phyloP scores from a whole-genome alignment of 2,113 vertebrate genomes.

The Rhynchomys soricoides region DNA sequence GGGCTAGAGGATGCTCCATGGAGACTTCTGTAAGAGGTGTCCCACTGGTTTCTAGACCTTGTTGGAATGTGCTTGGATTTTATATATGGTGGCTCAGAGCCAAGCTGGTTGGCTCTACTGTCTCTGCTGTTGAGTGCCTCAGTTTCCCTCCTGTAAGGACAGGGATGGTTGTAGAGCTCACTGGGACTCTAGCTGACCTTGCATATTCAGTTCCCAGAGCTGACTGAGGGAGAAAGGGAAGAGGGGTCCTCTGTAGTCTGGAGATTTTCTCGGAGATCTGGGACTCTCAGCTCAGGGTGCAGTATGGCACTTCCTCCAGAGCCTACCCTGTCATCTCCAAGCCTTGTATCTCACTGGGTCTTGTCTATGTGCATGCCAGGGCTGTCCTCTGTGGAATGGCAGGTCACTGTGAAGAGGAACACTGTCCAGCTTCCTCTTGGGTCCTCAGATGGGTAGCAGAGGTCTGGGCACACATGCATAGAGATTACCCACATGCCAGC shows the following conservation, averaged over 20 bases:
- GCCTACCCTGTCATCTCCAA: accelerated
- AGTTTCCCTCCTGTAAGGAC: neutral
- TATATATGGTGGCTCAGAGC: neutral
- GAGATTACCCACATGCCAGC: neutral
- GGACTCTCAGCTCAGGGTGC: neutral
- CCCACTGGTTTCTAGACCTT: neutral
- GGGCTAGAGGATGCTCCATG: neutral
- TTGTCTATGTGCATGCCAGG: neutral
- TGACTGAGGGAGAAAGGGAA: neutral
- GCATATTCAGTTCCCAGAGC: accelerated
- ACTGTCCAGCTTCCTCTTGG: neutral
- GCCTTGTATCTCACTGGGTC: neutral
- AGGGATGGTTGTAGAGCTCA: neutral
- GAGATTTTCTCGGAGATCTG: neutral
- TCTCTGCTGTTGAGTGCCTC: neutral
- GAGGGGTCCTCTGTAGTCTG: neutral
- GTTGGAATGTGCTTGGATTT: neutral
- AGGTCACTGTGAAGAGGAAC: neutral
- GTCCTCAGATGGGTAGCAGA: neutral
- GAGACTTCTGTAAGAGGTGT: neutral
- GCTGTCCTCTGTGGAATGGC: neutral
- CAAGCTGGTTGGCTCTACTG: neutral
- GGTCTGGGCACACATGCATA: neutral
- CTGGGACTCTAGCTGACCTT: neutral
- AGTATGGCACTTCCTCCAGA: neutral